phyloP scores from a whole-genome alignment of 1,140 invertebrate species.

The Drosophila dunni region DNA sequence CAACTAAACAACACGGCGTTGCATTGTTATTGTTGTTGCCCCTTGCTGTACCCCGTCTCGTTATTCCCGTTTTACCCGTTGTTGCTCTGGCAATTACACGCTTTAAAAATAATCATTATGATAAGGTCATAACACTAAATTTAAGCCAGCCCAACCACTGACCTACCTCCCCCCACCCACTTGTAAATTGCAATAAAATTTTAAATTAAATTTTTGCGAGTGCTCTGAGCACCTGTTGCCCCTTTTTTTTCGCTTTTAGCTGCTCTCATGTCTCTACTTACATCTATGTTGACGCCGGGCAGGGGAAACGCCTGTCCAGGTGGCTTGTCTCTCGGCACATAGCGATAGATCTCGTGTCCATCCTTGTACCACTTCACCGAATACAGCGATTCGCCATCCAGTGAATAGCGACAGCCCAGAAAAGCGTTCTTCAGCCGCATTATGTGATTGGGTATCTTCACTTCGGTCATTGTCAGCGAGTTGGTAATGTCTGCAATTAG shows the following conservation, averaged over 20 bases:
- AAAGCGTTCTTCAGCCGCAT: slow-evolving; percentile 88
- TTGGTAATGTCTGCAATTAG: slow-evolving; percentile 84
- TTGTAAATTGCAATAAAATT: slow-evolving; percentile 79
- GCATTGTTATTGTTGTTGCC: slow-evolving; percentile 20
- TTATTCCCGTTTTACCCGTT: slow-evolving; percentile 8
- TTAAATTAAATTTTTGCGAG: slow-evolving; percentile 76
- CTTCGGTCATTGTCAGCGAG: slow-evolving; percentile 87
- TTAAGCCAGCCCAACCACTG: slow-evolving; percentile 10
- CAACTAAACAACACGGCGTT: slow-evolving; percentile 13
- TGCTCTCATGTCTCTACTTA: slow-evolving; percentile 86
- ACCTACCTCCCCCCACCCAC: neutral
- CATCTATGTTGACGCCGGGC: slow-evolving; percentile 92
- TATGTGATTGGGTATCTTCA: slow-evolving; percentile 89
- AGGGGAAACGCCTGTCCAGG: slow-evolving; percentile 90
- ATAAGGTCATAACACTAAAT: slow-evolving; percentile 75
- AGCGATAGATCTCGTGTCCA: slow-evolving; percentile 94
- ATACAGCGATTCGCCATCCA: slow-evolving; percentile 92
- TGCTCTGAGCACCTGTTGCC: slow-evolving; percentile 52
- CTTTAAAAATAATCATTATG: slow-evolving; percentile 82
- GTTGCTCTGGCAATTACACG: slow-evolving; percentile 64
- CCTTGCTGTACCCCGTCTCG: slow-evolving; percentile 8
- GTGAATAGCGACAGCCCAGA: slow-evolving; percentile 91
- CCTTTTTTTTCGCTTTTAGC: neutral
- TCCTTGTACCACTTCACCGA: slow-evolving; percentile 96
- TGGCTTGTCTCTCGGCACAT: slow-evolving; percentile 89